These are phyloP conservation scores for Heliconius ismenius DNA, from an alignment of 2,888 invertebrate species.

Conservation along the genomic window DNA sequence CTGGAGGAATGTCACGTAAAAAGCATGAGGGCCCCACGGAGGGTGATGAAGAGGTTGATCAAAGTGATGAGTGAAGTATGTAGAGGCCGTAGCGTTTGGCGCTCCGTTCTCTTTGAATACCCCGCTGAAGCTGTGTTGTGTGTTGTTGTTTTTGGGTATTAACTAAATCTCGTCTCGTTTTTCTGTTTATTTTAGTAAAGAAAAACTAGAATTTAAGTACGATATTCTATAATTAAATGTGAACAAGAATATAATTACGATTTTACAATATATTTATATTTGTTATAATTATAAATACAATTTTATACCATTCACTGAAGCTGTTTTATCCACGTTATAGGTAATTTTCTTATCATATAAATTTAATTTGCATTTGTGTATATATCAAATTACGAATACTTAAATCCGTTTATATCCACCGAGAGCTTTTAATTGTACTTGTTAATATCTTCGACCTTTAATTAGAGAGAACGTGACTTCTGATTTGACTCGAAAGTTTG, in stretches of 20 bases:
- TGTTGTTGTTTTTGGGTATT: background rate
- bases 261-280: no score
- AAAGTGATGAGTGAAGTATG: no score
- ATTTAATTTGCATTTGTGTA: background rate
- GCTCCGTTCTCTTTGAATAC: no score
- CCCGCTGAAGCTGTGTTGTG: no score
- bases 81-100: no score
- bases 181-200: no score
- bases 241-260: no score
- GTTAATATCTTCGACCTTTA: conserved; percentile 31
- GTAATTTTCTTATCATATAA: background rate
- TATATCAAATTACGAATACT: conserved; percentile 7
- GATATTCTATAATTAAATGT: no score
- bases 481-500: conserved; percentile 14
- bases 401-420: conserved; percentile 14
- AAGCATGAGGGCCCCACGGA: no score
- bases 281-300: background rate
- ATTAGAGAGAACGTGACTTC: conserved; percentile 31
- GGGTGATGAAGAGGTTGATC: no score
- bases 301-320: background rate
- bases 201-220: no score
- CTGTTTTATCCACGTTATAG: background rate
- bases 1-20: no score
- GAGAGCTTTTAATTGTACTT: conserved; percentile 25
- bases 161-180: background rate